Evolutionary conservation across 2,888 invertebrate species (phyloP).

Genomic region (Brachycybe producta): DNA sequence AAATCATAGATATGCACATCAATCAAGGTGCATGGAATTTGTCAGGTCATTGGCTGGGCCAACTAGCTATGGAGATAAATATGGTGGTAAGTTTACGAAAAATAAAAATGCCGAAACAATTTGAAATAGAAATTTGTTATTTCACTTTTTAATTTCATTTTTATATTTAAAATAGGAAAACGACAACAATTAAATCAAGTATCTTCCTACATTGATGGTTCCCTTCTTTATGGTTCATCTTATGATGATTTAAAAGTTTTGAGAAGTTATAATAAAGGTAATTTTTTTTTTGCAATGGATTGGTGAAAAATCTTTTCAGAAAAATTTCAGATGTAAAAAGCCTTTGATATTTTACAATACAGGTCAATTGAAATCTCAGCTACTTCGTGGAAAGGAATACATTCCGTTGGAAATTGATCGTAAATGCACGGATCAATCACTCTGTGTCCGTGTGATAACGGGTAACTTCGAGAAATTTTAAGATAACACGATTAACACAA

Average conservation of each 20-base stretch:
- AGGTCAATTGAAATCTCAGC: slow-evolving; percentile 4
- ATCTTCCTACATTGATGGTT: slow-evolving; percentile 21
- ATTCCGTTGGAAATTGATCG: background rate
- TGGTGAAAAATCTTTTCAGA: too few relatives aligned
- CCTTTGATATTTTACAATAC: too few relatives aligned
- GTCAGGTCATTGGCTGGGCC: slow-evolving; percentile 42
- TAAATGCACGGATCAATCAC: slow-evolving; percentile 3
- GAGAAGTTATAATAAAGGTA: slow-evolving; percentile 16
- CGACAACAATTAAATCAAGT: slow-evolving; percentile 24
- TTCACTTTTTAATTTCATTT: too few relatives aligned
- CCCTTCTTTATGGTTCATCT: slow-evolving; percentile 22
- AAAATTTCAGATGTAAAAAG: too few relatives aligned
- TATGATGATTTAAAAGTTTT: slow-evolving; percentile 17
- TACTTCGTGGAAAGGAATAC: background rate
- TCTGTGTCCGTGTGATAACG: slow-evolving; percentile 6
- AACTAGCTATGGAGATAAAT: too few relatives aligned
- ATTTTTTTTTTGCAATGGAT: too few relatives aligned
- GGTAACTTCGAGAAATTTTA: too few relatives aligned
- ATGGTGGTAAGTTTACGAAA: too few relatives aligned
- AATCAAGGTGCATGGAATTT: slow-evolving; percentile 63
- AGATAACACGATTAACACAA: too few relatives aligned
- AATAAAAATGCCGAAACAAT: too few relatives aligned
- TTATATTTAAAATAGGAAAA: slow-evolving; percentile 18
- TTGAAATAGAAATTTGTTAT: too few relatives aligned
- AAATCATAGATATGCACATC: too few relatives aligned